A percentile compares a stretch with the other conserved stretches of the same genome.
Conservation (phyloP, 1,140 invertebrate genomes). For the Lordiphosa mommai region DNA sequence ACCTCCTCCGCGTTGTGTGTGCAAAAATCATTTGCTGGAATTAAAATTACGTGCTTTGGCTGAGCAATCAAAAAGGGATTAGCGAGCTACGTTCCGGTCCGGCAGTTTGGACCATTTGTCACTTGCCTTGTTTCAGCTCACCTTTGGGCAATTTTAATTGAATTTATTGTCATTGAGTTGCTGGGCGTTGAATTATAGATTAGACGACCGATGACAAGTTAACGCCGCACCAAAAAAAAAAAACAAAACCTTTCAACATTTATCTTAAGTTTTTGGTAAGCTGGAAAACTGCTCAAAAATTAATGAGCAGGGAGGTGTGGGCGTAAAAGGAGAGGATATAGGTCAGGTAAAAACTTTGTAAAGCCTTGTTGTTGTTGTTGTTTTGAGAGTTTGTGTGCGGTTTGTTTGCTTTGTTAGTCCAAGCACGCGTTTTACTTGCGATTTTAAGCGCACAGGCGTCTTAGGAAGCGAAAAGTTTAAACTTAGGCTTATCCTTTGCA, state of each 20-base stretch:
- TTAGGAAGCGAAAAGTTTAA: constrained; percentile 3
- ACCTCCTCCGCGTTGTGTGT: background rate
- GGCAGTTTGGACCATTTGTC: constrained; percentile 25
- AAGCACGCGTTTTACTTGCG: constrained; percentile 32
- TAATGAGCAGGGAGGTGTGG: constrained; percentile 30
- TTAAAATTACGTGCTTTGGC: constrained; percentile 61
- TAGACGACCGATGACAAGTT: constrained; percentile 41
- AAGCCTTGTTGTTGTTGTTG: constrained; percentile 22
- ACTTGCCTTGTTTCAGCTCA: constrained; percentile 28
- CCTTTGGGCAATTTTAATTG: constrained; percentile 61
- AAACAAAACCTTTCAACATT: constrained; percentile 37
- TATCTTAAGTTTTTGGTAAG: constrained; percentile 50
- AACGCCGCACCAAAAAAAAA: constrained; percentile 15
- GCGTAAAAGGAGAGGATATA: background rate
- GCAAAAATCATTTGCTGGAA: constrained; percentile 31
- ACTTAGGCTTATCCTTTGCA: too few relatives aligned
- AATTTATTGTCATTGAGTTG: constrained; percentile 46
- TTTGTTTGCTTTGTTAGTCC: constrained; percentile 23
- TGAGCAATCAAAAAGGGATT: constrained; percentile 62
- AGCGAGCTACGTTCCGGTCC: constrained; percentile 31
- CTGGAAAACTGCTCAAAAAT: constrained; percentile 43
- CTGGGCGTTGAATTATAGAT: constrained; percentile 54
- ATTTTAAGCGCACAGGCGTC: too few relatives aligned
- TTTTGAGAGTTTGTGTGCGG: background rate
- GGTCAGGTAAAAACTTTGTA: constrained; percentile 19